Evolutionary conservation across 2,888 invertebrate species (phyloP), one percentile per base, ranked within the genome.

Genomic region (Ectobius pallidus): DNA sequence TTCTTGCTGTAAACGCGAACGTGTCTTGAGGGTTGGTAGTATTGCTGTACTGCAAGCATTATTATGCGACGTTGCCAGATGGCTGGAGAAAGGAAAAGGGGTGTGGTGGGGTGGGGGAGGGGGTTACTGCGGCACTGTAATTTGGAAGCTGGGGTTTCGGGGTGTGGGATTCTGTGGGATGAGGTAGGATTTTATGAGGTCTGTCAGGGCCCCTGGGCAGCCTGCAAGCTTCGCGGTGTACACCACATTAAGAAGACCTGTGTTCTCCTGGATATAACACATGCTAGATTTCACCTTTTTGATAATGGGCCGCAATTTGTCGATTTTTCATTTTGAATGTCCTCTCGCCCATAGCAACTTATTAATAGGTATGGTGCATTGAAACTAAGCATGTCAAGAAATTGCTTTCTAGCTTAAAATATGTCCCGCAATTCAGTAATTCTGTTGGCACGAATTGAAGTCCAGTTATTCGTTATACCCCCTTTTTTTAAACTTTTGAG

Each of bases 11-110:
- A 52, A 52, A 52, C 14, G 16, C n/a, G 25, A 22, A 22, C 81
- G 78, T 78, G 78, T 79, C 79, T 63, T 42, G 39, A 25, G 42
- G 49, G 70, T 73, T 73, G 73, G 65, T 32, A 73, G 27, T 63
- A 65, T 25, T 49, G 63, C 20, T n/a, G 62, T 68, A 72, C 42
- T 67, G 72, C 67, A 67, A 68, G 72, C 63, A 70, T 73, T 69
- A 69, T 69, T 73, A 72, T 69, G 68, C 73, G 63, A 73, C 65
- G 73, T 74, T 77, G 69, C 46, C 63, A 73, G 63, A 73, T 67
- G 63, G 70, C 39, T 71, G 71, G 70, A 63, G 46, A 42, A 46
- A 58, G 58, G 30, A 67, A 69, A 34, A 22, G 49, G 49, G 62
- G 62, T 49, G 34, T 32, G 69, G 69, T 61, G 46, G 69, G 58